Conservation (phyloP, 2,797 vertebrate species). For the Tolypeutes matacus region DNA sequence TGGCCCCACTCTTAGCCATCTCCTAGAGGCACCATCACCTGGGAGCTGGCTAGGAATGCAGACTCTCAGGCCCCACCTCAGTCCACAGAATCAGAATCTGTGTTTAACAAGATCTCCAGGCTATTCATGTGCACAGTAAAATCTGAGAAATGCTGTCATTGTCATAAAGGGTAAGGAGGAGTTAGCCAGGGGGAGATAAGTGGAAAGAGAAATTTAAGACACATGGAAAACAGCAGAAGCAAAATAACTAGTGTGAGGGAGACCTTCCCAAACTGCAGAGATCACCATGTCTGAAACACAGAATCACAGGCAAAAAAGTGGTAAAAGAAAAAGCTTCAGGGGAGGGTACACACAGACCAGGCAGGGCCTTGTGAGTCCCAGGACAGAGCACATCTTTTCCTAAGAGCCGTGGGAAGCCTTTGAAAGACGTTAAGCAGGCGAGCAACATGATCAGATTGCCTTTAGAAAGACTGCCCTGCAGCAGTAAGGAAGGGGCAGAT, state of each 20-base stretch:
- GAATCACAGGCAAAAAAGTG: neutral
- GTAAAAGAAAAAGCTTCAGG: neutral
- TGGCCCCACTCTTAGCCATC: neutral
- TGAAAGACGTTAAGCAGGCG: neutral
- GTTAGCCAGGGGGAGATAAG: neutral
- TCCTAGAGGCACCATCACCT: neutral
- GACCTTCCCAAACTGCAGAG: neutral
- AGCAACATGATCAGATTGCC: neutral
- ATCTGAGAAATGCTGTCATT: neutral
- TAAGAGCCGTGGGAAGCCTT: neutral
- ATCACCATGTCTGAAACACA: neutral
- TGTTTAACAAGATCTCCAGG: neutral
- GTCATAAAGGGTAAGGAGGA: neutral
- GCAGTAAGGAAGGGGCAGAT: neutral
- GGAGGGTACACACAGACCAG: neutral
- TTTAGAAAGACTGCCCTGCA: neutral
- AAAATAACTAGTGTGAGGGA: neutral
- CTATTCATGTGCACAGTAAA: neutral
- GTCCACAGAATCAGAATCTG: neutral
- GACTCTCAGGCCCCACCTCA: neutral
- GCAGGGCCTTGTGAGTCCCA: neutral
- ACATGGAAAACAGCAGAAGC: neutral
- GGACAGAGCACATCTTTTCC: neutral
- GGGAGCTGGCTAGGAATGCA: neutral
- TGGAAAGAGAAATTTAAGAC: neutral